Evolutionary conservation across 2,888 invertebrate species (phyloP), one percentile per base, ranked within the genome.

Genomic region (Acanthosepion esculentum): DNA sequence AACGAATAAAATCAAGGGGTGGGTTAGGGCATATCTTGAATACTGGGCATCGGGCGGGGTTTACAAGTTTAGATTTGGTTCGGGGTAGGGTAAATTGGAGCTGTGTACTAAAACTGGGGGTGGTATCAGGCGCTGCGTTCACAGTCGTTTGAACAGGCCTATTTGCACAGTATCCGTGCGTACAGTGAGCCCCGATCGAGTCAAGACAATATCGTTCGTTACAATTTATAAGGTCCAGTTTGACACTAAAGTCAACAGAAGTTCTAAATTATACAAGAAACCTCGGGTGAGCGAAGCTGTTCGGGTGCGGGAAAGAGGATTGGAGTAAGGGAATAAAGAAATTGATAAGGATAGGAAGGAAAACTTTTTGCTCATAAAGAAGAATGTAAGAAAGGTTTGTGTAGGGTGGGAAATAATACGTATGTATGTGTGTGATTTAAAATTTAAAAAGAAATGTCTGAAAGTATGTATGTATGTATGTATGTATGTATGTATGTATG

Each of bases 191-290:
- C 93, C n/a, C 48, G n/a, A 53, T 93, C 93, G 93, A 93, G 48
- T n/a, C 93, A 48, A 48, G 93, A 93, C 48, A 93, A 93, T 93
- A 53, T 93, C 50, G 93, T 93, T 93, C 50, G 93, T 93, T 93
- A 93, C 93, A 93, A 93, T 93, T 93, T 93, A 93, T 93, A 93
- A 93, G 93, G 93, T 48, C n/a, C n/a, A 48, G 53, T 93, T 53
- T 93, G 93, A 93, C 93, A 93, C 53, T 93, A 48, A 93, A 93
- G 93, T 93, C 93, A 93, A 93, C 93, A 93, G 48, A 48, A 93
- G 50, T 50, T 93, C 93, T 93, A 93, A 93, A 93, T 93, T 93
- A 93, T 93, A 93, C 93, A 93, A 93, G 93, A 50, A 48, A 78
- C 33, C n/a, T 78, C 78, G 78, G 78, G 78, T 78, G 78, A n/a